Evolutionary conservation across 2,888 invertebrate species (phyloP).

Genomic region (Brachypterus glaber): DNA sequence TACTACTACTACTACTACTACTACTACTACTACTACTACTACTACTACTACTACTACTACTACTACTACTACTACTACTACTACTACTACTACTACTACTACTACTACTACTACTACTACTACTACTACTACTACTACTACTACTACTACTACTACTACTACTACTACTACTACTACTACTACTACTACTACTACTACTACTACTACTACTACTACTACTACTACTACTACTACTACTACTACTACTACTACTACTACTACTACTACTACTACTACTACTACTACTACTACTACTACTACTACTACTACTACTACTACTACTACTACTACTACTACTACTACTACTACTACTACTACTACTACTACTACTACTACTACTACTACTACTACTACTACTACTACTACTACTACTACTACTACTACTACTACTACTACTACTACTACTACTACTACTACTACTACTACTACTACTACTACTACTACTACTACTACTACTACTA

Average conservation of each 20-base stretch:
- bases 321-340: constrained; percentile 1
- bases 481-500: constrained; percentile 2
- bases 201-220: constrained; percentile 2
- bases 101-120: constrained; percentile 2
- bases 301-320: constrained; percentile 2
- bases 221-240: constrained; percentile 2
- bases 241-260: constrained; percentile 2
- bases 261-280: constrained; percentile 2
- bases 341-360: constrained; percentile 2
- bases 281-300: constrained; percentile 2
- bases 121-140: constrained; percentile 2
- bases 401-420: constrained; percentile 2
- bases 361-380: constrained; percentile 2
- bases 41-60: constrained; percentile 2
- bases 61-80: constrained; percentile 2
- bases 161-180: constrained; percentile 2
- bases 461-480: constrained; percentile 2
- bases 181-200: constrained; percentile 2
- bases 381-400: constrained; percentile 2
- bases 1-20: constrained; percentile 2
- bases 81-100: constrained; percentile 2
- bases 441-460: constrained; percentile 2
- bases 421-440: constrained; percentile 2
- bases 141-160: constrained; percentile 2
- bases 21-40: constrained; percentile 2